These are phyloP conservation scores for Corythoichthys intestinalis DNA, from an alignment of 2,113 vertebrate genomes.

Conservation along the genomic window DNA sequence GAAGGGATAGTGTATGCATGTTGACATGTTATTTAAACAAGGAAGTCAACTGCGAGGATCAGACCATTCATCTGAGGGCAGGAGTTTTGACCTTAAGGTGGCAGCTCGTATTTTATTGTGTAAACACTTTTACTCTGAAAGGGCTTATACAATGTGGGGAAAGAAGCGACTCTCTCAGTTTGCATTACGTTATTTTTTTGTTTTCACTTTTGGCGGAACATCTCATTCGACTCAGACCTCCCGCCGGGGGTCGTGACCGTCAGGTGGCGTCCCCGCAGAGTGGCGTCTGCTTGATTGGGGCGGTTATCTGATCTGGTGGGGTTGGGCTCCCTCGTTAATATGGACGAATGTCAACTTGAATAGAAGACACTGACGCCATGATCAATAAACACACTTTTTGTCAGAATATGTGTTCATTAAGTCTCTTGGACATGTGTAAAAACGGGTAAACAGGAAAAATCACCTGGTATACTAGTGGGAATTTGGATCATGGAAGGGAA, in stretches of 20 bases:
- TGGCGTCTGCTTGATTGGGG: slow-evolving; percentile 63
- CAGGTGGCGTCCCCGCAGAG: slow-evolving; percentile 71
- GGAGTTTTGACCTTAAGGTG: slow-evolving; percentile 50
- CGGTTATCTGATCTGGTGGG: slow-evolving; percentile 72
- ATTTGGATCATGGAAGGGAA: slow-evolving; percentile 30
- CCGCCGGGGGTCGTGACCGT: slow-evolving; percentile 68
- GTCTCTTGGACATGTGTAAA: neutral
- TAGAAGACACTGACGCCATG: slow-evolving; percentile 63
- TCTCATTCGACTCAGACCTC: slow-evolving; percentile 45
- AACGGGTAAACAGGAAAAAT: neutral
- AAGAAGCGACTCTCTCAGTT: neutral
- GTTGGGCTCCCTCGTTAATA: slow-evolving; percentile 71
- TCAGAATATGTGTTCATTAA: neutral
- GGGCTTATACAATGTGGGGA: neutral
- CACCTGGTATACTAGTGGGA: slow-evolving; percentile 11
- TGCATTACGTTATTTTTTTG: slow-evolving; percentile 29
- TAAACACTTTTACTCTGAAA: slow-evolving; percentile 16
- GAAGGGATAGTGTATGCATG: slow-evolving; percentile 27
- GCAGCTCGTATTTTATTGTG: slow-evolving; percentile 17
- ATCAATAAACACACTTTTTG: slow-evolving; percentile 66
- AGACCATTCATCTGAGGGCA: slow-evolving; percentile 25
- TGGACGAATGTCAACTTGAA: slow-evolving; percentile 74
- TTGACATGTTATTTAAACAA: slow-evolving; percentile 56
- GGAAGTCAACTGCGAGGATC: slow-evolving; percentile 13
- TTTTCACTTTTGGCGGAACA: slow-evolving; percentile 14